Evolutionary conservation across 1,140 invertebrate species (phyloP).

Genomic region (Akabosia matsudoensis): DNA sequence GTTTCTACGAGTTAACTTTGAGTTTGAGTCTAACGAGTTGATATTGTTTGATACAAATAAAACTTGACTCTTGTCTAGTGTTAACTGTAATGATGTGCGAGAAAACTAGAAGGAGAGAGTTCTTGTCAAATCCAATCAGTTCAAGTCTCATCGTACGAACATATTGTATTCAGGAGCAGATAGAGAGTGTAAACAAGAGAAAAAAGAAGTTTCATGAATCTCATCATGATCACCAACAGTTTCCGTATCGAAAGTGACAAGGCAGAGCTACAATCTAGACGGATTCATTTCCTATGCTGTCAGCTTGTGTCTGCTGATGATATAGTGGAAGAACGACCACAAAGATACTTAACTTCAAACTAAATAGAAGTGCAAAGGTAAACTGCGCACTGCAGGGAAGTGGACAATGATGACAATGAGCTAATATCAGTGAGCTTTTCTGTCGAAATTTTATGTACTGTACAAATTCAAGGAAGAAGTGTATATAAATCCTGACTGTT

Average conservation of each 20-base stretch:
- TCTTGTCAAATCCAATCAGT: conserved; percentile 12
- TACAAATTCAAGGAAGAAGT: too few species aligned
- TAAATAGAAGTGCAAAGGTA: too few species aligned
- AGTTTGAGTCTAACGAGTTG: not conserved
- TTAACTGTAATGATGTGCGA: not conserved
- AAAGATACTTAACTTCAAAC: too few species aligned
- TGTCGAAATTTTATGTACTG: too few species aligned
- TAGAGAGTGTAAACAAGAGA: not conserved
- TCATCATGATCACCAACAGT: not conserved
- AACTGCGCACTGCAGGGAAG: too few species aligned
- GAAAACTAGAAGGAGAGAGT: not conserved
- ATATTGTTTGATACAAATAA: not conserved
- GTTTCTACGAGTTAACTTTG: not conserved
- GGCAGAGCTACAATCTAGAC: not conserved
- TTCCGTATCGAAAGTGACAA: not conserved
- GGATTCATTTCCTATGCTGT: conserved; percentile 5
- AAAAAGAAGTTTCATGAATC: not conserved
- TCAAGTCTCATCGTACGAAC: not conserved
- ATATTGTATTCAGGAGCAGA: not conserved
- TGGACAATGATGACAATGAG: too few species aligned
- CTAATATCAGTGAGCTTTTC: too few species aligned
- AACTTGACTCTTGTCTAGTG: not conserved
- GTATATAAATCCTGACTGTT: too few species aligned
- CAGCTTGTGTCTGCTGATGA: not conserved
- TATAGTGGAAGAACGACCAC: not conserved